Base-by-base conservation (phyloP, 2,888 invertebrate genomes). In the Serrognathus titanus region DNA sequence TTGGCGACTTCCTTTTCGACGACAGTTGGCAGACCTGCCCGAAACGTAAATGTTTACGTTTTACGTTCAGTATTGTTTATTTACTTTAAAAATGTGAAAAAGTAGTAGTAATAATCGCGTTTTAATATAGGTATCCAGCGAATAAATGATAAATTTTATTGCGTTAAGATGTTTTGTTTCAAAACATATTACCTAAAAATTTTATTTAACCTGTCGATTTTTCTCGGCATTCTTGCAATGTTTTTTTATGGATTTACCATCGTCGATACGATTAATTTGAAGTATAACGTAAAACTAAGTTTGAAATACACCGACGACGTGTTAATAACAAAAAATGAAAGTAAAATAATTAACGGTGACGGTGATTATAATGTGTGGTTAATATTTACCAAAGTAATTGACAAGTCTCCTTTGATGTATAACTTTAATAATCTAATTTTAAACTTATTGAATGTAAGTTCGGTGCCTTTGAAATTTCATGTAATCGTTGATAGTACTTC, bases 401-500 rank as follows among this genome's bases (percentile, higher is more conserved):
- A 75, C 31, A 79, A 80, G 63, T 81, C 81, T 6, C 79, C 81
- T 1, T 76, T 83, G 67, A 78, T 75, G 59, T 71, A 75, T 37
- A 83, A 83, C 64, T 83, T 84, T 63, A 70, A 75, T 5, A 78
- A 79, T 58, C 78, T 84, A 54, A 68, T 81, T 1, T 73, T 75
- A 41, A 83, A 83, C 52, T 68, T 84, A 45, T 62, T 83, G 11
- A 76, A 73, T 59, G 71, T 79, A 20, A 78, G 79, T n/a, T 72
- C 78, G 1, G 80, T 83, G 39, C 76, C 80, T 55, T 70, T 87
- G 58, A 79, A 81, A 50, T 78, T 87, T 57, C 83, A 86, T 69
- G 80, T 87, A 12, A 83, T 87, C 51, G 82, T 80, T n/a, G 87
- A 87, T 68, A 76, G 79, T 16, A 78, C 78, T 31, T 86, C 86